Conservation (phyloP, 2,888 invertebrate species). For the Protonemura montana region DNA sequence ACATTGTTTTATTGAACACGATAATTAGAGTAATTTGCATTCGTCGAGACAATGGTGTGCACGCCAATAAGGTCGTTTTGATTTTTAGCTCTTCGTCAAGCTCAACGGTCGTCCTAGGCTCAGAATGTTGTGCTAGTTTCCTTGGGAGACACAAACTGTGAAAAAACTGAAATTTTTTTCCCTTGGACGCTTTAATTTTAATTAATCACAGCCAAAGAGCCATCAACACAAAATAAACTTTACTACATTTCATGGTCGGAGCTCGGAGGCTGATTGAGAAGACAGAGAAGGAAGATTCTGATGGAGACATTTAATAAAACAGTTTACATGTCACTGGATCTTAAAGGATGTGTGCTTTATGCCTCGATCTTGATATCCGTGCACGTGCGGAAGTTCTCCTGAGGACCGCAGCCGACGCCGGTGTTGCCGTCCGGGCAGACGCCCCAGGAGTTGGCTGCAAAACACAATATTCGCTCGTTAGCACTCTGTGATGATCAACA, state of each 20-base stretch:
- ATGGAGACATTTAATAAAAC: neutral
- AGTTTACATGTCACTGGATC: neutral
- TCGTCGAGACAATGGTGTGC: neutral
- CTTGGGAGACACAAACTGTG: no score
- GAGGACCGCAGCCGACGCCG: conserved; percentile 57
- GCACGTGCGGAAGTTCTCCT: conserved; percentile 59
- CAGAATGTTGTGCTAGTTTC: neutral
- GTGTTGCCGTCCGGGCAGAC: conserved; percentile 56
- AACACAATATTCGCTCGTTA: no score
- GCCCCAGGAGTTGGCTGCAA: conserved; percentile 58
- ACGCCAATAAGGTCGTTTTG: neutral
- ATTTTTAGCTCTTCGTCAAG: neutral
- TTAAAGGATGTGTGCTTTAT: neutral
- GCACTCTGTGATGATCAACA: no score
- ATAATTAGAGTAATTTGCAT: neutral
- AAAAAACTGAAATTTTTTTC: no score
- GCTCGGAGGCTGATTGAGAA: neutral
- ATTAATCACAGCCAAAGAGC: no score
- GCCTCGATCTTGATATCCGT: conserved; percentile 56
- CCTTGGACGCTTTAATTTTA: neutral
- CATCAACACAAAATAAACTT: neutral
- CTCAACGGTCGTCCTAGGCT: neutral
- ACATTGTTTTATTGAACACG: neutral
- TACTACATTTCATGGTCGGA: neutral
- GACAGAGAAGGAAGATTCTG: neutral